Conservation (phyloP, 1,140 invertebrate genomes). For the Aleiodes sp. region DNA sequence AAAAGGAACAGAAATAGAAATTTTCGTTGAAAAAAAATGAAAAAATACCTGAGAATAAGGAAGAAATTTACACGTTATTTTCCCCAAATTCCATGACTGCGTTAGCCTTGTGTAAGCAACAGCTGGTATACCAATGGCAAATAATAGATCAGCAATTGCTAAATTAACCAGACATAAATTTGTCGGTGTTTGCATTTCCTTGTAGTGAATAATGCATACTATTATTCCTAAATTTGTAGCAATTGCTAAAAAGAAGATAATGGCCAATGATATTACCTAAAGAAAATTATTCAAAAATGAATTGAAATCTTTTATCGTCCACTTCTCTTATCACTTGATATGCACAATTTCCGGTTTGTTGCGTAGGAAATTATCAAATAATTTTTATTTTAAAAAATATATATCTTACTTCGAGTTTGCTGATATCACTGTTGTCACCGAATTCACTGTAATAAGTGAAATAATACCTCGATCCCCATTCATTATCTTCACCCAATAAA, state of each 20-base stretch:
- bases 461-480: constrained; percentile 65
- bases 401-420: constrained; percentile 51
- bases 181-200: constrained; percentile 78
- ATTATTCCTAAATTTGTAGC: constrained; percentile 61
- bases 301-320: not conserved
- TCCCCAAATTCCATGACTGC: constrained; percentile 68
- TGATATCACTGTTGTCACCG: constrained; percentile 51
- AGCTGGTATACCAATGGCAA: constrained; percentile 67
- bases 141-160: constrained; percentile 73
- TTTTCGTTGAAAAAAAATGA: not conserved
- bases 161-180: constrained; percentile 80
- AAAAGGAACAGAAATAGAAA: not conserved
- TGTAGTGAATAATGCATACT: constrained; percentile 65
- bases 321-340: not conserved
- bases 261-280: constrained; percentile 38
- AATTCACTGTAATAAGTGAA: constrained; percentile 69
- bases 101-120: constrained; percentile 66
- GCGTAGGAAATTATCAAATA: not conserved
- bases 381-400: not conserved
- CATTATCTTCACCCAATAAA: constrained; percentile 54
- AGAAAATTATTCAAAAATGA: not conserved
- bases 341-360: not conserved
- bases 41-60: constrained; percentile 70
- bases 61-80: constrained; percentile 65
- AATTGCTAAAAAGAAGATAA: constrained; percentile 61